Evolutionary conservation across 2,797 vertebrate species (phyloP).

Genomic region (Pogonophryne albipinna): DNA sequence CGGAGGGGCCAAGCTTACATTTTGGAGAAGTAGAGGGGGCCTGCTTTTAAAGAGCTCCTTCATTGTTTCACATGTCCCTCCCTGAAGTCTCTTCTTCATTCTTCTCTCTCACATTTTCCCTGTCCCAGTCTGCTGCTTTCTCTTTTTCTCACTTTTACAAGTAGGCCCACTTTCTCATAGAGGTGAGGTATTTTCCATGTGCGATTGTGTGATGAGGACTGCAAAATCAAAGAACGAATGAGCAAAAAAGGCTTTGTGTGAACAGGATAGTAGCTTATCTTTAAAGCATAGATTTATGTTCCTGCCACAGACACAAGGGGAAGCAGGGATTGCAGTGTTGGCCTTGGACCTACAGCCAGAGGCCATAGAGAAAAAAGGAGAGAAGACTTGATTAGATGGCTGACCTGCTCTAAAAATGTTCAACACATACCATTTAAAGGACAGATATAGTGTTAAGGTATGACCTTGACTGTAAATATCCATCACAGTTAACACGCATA

Average conservation of each 20-base stretch:
- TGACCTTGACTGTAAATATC: background rate
- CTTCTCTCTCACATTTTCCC: conserved; percentile 1
- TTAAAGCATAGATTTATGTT: conserved; percentile 55
- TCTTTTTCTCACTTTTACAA: conserved; percentile 40
- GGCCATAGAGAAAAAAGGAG: conserved; percentile 15
- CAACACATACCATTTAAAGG: conserved; percentile 8
- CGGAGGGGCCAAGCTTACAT: conserved; percentile 54
- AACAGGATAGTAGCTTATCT: conserved; percentile 55
- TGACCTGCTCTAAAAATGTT: conserved; percentile 4
- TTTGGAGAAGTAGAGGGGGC: conserved; percentile 18
- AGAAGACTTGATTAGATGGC: conserved; percentile 24
- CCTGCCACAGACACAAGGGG: conserved; percentile 41
- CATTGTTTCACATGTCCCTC: conserved; percentile 17
- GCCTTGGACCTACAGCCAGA: conserved; percentile 34
- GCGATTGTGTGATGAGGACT: conserved; percentile 48
- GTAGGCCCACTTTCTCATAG: conserved; percentile 47
- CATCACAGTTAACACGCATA: background rate
- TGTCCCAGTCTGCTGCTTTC: conserved; percentile 7
- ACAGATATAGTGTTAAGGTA: background rate
- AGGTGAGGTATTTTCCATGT: conserved; percentile 45
- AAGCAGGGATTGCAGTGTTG: conserved; percentile 24
- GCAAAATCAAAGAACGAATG: conserved; percentile 49
- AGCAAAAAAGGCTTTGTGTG: conserved; percentile 60
- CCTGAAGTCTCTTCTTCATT: background rate
- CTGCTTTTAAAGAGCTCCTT: conserved; percentile 51